phyloP scores from a whole-genome alignment of 2,797 vertebrate species.

The Bufotes viridis region DNA sequence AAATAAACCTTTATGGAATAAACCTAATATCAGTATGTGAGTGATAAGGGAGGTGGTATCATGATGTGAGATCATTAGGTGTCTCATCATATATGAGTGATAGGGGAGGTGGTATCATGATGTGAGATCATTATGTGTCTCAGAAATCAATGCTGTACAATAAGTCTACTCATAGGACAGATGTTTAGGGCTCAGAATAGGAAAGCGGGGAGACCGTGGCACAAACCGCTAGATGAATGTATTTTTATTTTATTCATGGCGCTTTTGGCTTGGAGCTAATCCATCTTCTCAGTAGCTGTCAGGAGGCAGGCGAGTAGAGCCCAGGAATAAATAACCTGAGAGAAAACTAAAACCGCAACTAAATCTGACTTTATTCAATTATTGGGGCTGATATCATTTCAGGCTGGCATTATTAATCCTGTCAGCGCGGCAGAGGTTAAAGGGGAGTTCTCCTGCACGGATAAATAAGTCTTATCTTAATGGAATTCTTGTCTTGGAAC shows the following conservation, averaged over 20 bases:
- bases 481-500: slow-evolving; percentile 62
- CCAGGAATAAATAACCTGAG: slow-evolving; percentile 61
- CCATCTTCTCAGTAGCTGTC: slow-evolving; percentile 60
- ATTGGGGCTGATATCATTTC: slow-evolving; percentile 61
- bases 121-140: neutral
- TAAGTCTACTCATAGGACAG: neutral
- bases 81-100: too few species aligned
- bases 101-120: too few species aligned
- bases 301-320: slow-evolving; percentile 53
- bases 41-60: too few species aligned
- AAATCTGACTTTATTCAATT: slow-evolving; percentile 63
- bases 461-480: slow-evolving; percentile 64
- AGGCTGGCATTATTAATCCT: slow-evolving; percentile 61
- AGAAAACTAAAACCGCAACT: slow-evolving; percentile 59
- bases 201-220: slow-evolving; percentile 3
- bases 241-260: slow-evolving; percentile 61
- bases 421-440: slow-evolving; percentile 60
- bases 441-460: slow-evolving; percentile 58
- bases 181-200: slow-evolving; percentile 34
- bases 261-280: slow-evolving; percentile 59
- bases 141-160: neutral
- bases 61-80: too few species aligned
- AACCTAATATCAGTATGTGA: neutral
- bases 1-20: neutral
- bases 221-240: slow-evolving; percentile 47